Base-by-base conservation (phyloP, 30 jellyfish, hydroid and myxozoan genomes). In the Haliclystus octoradiatus region DNA sequence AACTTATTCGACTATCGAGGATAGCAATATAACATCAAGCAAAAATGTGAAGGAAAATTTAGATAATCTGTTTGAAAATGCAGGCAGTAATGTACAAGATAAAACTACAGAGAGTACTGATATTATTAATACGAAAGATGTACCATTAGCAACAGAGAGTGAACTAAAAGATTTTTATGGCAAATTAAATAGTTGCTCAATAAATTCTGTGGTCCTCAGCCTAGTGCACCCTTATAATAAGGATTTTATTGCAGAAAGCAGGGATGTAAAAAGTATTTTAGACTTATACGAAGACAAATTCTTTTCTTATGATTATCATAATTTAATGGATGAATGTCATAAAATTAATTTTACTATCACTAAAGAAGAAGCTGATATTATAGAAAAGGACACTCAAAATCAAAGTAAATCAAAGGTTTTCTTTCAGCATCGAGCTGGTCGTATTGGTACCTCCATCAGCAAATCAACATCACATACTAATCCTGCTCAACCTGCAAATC, bases 381-480 rank as follows among this genome's bases (percentile, higher is more conserved):
- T 69, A 28, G 71, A 49, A 29, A 69, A 49, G 29, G 79, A 69
- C 32, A 49, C 79, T 51, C 32, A 49, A 70, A 49, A 69, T 49
- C 79, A 69, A 69, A 26, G 70, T 69, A 69, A 47, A 31, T 49
- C 70, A 15, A 70, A 31, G 52, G 79, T 70, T 69, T 69, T 69
- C 40, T 69, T 69, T 69, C 51, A 49, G 50, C 79, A 69, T 69
- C 46, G 79, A 31, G 79, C 79, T 69, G 79, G 70, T 49, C 26
- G 71, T 49, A 49, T 69, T 47, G 71, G 79, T 22, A 60, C 79
- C 64, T 69, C 79, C 12, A 50, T 49, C 50, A 49, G 79, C 79
- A 49, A 69, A 51, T 69, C 79, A 69, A 70, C 79, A 28, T 49
- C 70, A 71, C 66, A 1, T 23, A 71, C 30, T 34, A 61, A 62